Evolutionary conservation across 2,797 vertebrate species (phyloP), one percentile per base, ranked within the genome.

Genomic region (Channa striata): DNA sequence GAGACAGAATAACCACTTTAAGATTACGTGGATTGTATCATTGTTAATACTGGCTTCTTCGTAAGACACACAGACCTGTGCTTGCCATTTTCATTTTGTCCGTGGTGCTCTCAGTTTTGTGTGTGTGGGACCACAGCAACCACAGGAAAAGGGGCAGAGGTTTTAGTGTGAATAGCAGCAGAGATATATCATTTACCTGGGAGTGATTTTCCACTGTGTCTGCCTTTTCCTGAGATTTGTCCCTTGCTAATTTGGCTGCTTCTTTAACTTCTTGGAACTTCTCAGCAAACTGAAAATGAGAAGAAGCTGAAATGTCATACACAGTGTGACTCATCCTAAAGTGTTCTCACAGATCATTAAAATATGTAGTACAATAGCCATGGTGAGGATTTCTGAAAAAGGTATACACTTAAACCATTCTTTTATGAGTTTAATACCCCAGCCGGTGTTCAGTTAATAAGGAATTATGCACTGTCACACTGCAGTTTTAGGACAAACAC

Each of bases 221-320:
- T 12, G 79, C 94, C 91, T 97, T 98, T 87, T 99, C 98, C 91
- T 98, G 97, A 67, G 97, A 97, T 85, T 96, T 95, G 77, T 99
- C 97, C 88, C 95, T 93, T 39, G 96, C 97, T 34, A 97, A 87
- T 81, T 94, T 96, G 62, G 97, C 97, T 6, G 97, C 96, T 76
- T 99, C 97, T 91, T 97, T 99, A 16, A 99, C 96, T 78, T 99
- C 97, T 91, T 95, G 96, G 87, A 99, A 99, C 87, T 98, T 99
- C 84, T 99, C 97, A 46, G 97, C 96, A 93, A 99, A 99, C 98
- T 99, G 73, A 65, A 87, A 84, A 70, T 13, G 19, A 61, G 44
- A 77, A 59, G 13, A 42, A 66, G 49, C 19, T 3, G 6, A 69
- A 44, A 48, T 59, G 50, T 72, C 30, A 58, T 2, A 49, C 0